A percentile compares a stretch with the other conserved stretches of the same genome.
Conservation (phyloP, 2,113 vertebrate species). For the Marcusenius ussheri region DNA sequence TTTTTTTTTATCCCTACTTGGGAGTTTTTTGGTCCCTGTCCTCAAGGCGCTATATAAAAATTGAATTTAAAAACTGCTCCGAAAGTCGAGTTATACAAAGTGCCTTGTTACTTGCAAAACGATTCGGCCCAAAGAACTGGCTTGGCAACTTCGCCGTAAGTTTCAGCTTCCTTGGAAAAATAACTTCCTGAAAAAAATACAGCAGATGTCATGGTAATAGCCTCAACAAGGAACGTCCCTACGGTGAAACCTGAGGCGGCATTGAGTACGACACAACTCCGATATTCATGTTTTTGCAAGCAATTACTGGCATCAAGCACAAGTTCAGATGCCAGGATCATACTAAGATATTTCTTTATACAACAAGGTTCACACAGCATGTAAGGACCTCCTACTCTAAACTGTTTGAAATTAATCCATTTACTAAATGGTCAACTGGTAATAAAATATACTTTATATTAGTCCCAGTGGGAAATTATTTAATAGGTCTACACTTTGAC, state of each 20-base stretch:
- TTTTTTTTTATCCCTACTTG: neutral
- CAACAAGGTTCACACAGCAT: neutral
- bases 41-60: neutral
- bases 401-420: neutral
- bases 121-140: neutral
- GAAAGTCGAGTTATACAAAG: neutral
- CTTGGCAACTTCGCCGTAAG: neutral
- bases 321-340: neutral
- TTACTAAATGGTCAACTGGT: neutral
- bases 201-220: neutral
- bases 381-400: neutral
- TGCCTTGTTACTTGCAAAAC: neutral
- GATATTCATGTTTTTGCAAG: neutral
- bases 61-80: neutral
- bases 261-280: neutral
- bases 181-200: neutral
- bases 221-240: neutral
- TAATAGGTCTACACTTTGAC: neutral
- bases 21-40: neutral
- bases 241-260: neutral
- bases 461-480: neutral
- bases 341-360: neutral
- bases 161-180: neutral
- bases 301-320: neutral
- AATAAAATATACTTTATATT: neutral